These are phyloP conservation scores for Octomys mimax DNA, from an alignment of 2,797 vertebrate species.

Conservation along the genomic window DNA sequence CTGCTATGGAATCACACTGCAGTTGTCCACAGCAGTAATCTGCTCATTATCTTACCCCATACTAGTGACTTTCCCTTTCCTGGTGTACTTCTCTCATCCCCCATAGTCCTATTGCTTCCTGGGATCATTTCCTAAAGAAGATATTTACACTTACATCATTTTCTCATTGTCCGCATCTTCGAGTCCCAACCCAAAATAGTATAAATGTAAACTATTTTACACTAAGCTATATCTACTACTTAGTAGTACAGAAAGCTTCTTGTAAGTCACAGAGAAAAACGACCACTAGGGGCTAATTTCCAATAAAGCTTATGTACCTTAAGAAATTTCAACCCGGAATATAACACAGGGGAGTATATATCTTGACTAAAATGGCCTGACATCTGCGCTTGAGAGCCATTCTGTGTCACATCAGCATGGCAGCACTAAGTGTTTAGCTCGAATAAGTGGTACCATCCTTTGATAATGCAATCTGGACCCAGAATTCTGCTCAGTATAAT, in stretches of 20 bases:
- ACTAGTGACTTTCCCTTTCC: not conserved
- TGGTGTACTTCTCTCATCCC: not conserved
- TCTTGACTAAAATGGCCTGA: slow-evolving; percentile 91
- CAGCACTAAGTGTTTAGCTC: slow-evolving; percentile 94
- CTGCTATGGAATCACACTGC: not conserved
- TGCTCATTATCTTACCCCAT: not conserved
- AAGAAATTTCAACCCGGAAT: slow-evolving; percentile 87
- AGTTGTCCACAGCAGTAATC: not conserved
- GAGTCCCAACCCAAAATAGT: not conserved
- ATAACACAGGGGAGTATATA: slow-evolving; percentile 92
- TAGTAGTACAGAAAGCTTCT: not conserved
- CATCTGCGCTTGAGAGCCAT: slow-evolving; percentile 94
- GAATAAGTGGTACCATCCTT: slow-evolving; percentile 95
- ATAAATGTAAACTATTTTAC: not conserved
- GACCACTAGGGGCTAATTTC: slow-evolving; percentile 44
- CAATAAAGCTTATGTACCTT: slow-evolving; percentile 72
- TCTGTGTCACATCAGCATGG: slow-evolving; percentile 94
- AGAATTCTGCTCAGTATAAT: slow-evolving; percentile 92
- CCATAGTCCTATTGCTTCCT: not conserved
- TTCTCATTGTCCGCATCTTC: not conserved
- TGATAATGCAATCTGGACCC: slow-evolving; percentile 94
- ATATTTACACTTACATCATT: not conserved
- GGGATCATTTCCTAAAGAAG: not conserved
- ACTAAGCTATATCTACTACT: not conserved
- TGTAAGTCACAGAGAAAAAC: not conserved